A percentile compares a stretch with the other conserved stretches of the same genome.
Conservation (phyloP, 2,113 vertebrate genomes). For the Trichechus manatus region DNA sequence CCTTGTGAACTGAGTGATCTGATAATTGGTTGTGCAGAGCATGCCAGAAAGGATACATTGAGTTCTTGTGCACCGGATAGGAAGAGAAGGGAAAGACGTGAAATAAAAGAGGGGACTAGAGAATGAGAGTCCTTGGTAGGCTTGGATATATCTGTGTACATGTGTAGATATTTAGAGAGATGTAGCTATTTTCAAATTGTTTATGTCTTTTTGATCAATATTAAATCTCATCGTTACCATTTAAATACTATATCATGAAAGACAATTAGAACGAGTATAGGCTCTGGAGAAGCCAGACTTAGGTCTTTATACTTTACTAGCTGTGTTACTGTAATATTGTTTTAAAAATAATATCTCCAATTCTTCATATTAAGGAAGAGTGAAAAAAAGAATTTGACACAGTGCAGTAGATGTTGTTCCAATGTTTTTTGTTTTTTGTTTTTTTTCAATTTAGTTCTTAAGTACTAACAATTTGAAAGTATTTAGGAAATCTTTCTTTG, state of each 20-base stretch:
- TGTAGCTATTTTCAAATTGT: conserved; percentile 3
- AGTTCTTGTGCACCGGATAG: background rate
- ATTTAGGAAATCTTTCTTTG: conserved; percentile 6
- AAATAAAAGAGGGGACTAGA: background rate
- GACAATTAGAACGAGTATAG: background rate
- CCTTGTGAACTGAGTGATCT: background rate
- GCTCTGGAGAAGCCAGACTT: background rate
- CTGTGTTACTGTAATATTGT: background rate
- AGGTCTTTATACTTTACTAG: background rate
- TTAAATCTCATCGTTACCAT: conserved; percentile 33
- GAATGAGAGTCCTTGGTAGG: background rate
- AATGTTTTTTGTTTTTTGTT: conserved; percentile 1
- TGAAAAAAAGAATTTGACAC: conserved; percentile 23
- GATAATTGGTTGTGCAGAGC: background rate
- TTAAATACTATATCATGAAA: conserved; percentile 14
- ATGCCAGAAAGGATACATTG: background rate
- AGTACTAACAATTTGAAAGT: background rate
- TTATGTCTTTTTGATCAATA: conserved; percentile 8
- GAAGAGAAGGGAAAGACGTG: background rate
- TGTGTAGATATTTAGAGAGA: background rate
- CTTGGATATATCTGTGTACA: background rate
- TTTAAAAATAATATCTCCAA: conserved; percentile 5
- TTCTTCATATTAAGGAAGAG: background rate
- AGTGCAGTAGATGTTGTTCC: background rate
- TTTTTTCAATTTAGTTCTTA: background rate